Conservation (phyloP, 1,140 invertebrate species). For the Leptopilina clavipes region DNA sequence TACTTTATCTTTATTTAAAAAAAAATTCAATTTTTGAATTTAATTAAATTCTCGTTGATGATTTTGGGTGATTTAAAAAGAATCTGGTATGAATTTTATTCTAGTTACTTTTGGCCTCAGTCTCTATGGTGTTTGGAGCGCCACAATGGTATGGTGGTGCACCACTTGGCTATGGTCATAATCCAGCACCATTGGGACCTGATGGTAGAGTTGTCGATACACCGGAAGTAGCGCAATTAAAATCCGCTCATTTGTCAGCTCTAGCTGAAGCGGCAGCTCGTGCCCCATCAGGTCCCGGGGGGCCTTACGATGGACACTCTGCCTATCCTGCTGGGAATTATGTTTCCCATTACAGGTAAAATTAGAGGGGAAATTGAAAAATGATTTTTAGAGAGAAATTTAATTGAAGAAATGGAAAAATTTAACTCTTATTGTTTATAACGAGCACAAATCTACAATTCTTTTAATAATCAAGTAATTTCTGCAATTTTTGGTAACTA, state of each 20-base stretch:
- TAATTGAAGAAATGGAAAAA: no score
- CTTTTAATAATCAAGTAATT: no score
- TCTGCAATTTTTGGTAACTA: no score
- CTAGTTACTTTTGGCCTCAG: slow-evolving; percentile 59
- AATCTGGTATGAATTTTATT: neutral
- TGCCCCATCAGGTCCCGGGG: slow-evolving; percentile 69
- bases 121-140: slow-evolving; percentile 52
- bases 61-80: no score
- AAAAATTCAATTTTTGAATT: no score
- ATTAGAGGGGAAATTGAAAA: neutral
- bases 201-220: slow-evolving; percentile 80
- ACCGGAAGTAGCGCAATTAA: slow-evolving; percentile 79
- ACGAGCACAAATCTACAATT: no score
- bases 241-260: slow-evolving; percentile 77
- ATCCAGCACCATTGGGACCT: slow-evolving; percentile 76
- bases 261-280: slow-evolving; percentile 75
- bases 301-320: slow-evolving; percentile 50
- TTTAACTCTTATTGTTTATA: no score
- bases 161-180: slow-evolving; percentile 60
- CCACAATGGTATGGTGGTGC: slow-evolving; percentile 71
- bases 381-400: no score
- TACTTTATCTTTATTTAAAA: no score
- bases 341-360: slow-evolving; percentile 67
- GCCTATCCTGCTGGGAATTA: slow-evolving; percentile 54
- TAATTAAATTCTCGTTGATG: no score